Base-by-base conservation (phyloP, 2,888 invertebrate genomes). In the Athetis lepigone region DNA sequence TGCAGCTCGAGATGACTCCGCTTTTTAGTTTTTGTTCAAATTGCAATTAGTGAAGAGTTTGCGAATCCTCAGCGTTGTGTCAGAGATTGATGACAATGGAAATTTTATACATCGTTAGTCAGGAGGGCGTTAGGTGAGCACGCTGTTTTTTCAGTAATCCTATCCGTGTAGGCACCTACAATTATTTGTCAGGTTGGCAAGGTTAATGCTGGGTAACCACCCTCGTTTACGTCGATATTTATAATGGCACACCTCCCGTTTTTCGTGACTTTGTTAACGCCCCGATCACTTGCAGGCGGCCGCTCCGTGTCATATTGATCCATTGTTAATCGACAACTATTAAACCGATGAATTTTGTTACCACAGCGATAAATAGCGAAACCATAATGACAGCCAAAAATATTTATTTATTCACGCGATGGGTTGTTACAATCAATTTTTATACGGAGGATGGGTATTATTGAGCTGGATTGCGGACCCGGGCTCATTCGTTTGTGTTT, bases 51-150 rank as follows among this genome's bases (percentile, higher is more conserved):
- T 92, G 93, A 93, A 89, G 94, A 93, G 92, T 93, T 93, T 91
- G 91, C 88, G 93, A 93, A 92, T 94, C 90, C 94, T 92, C 92
- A 87, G 86, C 91, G 90, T 87, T 90, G 91, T 92, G 94, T 93
- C 94, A 92, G 94, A 94, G 94, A 95, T 95, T 95, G 94, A 94
- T 94, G 94, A 94, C 94, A 94, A 94, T 94, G 94, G 93, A 94
- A 94, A 93, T 94, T 94, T 94, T 94, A 94, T 94, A 94, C 94
- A 93, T 94, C 94, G 94, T 94, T 94, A 94, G 94, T 87, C 93
- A 90, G 88, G 88, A 89, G 75, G 90, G 92, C 88, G 93, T 92
- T 93, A 92, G 91, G 92, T 93, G 92, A 92, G 87, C 85, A 69
- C 87, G 91, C 89, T 92, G 90, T 90, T 93, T 91, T 92, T 92